Base-by-base conservation (phyloP, 2,888 invertebrate genomes). In the Clitarchus hookeri region DNA sequence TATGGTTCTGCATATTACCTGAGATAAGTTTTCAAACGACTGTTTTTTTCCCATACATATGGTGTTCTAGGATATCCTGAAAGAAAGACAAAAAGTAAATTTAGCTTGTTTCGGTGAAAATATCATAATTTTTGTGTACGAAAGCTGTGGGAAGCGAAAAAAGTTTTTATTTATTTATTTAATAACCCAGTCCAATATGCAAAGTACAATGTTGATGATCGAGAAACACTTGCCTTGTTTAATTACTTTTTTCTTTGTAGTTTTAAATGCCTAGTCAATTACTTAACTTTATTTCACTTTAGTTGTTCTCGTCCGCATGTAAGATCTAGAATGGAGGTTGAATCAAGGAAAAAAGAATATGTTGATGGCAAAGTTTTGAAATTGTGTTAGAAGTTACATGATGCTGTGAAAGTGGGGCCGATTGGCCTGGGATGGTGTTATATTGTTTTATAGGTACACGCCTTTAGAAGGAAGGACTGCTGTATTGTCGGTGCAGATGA, bases 341-440 rank as follows among this genome's bases (percentile, higher is more conserved):
- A 65, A 65, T n/a, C 23, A 65, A 16, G 65, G 6, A 65, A 65
- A 65, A 48, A 65, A 65, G 65, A 65, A 65, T 6, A 65, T 23
- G 65, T 65, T 65, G 65, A 65, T 65, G 65, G 23, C 65, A 65
- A 65, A 48, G 80, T 79, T 83, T 54, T 85, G 44, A 83, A 54
- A 83, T 85, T 85, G 83, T 85, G 65, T 77, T 78, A 86, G 86
- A 86, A 84, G 82, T 86, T 86, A 86, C 86, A 85, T 84, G 85
- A 77, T 26, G 86, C 80, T 85, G 86, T 84, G 84, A 86, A 86
- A 86, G 53, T 54, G 53, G 77, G 25, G 53, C 11, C 53, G 79
- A 44, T 85, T 84, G 83, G 83, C 23, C 54, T 19, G 25, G 78
- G 54, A 36, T 36, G 65, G 86, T 86, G 86, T 86, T 86, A 86